Percentiles rank a stretch among this genome's conserved stretches.
Evolutionary conservation across 2,113 vertebrate species (phyloP).

Genomic region (Bujurquina vittata): DNA sequence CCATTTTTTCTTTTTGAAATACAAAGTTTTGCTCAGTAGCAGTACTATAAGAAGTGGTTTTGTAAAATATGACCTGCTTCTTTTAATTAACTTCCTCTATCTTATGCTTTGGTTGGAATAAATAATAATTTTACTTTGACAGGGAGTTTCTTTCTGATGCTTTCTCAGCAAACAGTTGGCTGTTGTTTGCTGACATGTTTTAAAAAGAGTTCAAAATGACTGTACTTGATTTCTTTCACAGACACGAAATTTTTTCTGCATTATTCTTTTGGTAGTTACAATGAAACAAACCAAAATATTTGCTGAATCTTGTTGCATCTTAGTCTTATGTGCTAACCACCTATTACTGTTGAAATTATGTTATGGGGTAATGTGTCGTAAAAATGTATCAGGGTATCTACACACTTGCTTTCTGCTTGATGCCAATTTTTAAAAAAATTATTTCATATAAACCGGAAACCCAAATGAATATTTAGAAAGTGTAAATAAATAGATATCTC

Average conservation of each 20-base stretch:
- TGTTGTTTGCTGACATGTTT: not conserved
- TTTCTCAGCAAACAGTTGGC: no score
- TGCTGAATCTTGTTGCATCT: not conserved
- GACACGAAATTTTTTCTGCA: not conserved
- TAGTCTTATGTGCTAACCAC: not conserved
- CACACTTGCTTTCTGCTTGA: not conserved
- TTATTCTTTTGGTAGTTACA: no score
- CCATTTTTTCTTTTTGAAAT: not conserved
- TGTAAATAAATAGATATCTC: not conserved
- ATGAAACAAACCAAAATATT: not conserved
- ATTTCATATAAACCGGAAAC: not conserved
- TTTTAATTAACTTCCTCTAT: not conserved
- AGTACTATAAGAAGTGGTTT: not conserved
- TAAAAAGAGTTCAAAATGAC: not conserved
- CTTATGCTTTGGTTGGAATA: rapidly evolving
- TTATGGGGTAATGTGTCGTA: not conserved
- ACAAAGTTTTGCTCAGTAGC: not conserved
- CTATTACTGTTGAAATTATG: not conserved
- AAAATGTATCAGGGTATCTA: not conserved
- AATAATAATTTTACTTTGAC: not conserved
- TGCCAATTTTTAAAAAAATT: not conserved
- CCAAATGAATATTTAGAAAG: not conserved
- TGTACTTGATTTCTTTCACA: not conserved
- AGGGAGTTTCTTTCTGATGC: not conserved
- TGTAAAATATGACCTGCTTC: not conserved